phyloP scores from a whole-genome alignment of 2,888 invertebrate species.

The Apoderus coryli region DNA sequence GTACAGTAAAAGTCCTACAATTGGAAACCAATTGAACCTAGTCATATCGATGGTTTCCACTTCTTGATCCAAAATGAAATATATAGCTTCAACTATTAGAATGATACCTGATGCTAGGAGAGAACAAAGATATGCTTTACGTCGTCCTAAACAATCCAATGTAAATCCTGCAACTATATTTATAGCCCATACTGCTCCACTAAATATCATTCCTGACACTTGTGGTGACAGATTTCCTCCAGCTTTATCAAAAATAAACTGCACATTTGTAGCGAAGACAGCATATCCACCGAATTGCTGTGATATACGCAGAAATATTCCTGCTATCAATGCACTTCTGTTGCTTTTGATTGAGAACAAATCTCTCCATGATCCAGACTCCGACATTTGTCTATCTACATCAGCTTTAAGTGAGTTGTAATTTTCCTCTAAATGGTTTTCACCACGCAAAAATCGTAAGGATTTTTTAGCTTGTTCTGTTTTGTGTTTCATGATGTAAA shows the following conservation, averaged over 20 bases:
- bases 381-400: constrained; percentile 22
- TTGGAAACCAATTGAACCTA: constrained; percentile 24
- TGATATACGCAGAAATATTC: constrained; percentile 18
- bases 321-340: constrained; percentile 20
- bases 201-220: constrained; percentile 21
- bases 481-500: constrained; percentile 19
- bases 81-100: constrained; percentile 19
- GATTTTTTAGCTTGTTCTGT: constrained; percentile 17
- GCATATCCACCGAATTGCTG: constrained; percentile 23
- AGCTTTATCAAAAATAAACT: constrained; percentile 24
- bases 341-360: constrained; percentile 21
- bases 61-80: constrained; percentile 20
- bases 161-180: constrained; percentile 13
- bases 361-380: constrained; percentile 22
- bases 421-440: constrained; percentile 18
- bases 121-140: constrained; percentile 19
- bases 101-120: constrained; percentile 17
- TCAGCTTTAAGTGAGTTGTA: constrained; percentile 16
- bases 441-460: constrained; percentile 17
- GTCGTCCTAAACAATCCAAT: constrained; percentile 22
- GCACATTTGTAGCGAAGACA: constrained; percentile 21
- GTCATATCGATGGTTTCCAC: constrained; percentile 15
- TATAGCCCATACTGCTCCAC: constrained; percentile 10
- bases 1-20: constrained; percentile 23
- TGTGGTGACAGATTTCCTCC: constrained; percentile 22